Conservation (phyloP, 2,888 invertebrate species). For the Tipula vernalis region DNA sequence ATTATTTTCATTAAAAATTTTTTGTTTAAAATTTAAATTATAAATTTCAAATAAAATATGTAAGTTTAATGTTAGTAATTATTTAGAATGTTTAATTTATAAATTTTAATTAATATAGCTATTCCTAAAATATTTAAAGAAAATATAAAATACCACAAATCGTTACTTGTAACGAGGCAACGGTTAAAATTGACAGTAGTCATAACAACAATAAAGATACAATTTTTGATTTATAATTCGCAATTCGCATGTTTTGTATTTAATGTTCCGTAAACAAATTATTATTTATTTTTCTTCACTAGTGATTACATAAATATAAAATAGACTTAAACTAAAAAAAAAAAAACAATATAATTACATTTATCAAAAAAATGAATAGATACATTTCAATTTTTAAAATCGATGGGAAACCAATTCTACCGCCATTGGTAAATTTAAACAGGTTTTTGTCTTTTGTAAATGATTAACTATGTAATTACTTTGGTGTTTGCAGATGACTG, state of each 20-base stretch:
- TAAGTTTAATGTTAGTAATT: not conserved
- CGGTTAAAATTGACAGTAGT: not conserved
- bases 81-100: not conserved
- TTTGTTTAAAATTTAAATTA: too few species aligned
- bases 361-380: constrained; percentile 19
- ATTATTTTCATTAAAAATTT: too few species aligned
- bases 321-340: not conserved
- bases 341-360: not conserved
- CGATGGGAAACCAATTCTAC: constrained; percentile 58
- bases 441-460: not conserved
- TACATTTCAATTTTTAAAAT: constrained; percentile 61
- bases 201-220: not conserved
- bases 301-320: not conserved
- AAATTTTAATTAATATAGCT: not conserved
- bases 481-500: constrained; percentile 44
- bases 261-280: not conserved
- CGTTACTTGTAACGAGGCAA: not conserved
- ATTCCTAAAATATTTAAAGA: not conserved
- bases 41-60: too few species aligned
- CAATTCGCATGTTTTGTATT: not conserved
- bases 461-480: not conserved
- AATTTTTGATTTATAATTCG: not conserved
- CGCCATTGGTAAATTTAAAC: constrained; percentile 53
- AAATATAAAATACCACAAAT: not conserved
- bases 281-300: not conserved